phyloP scores from a whole-genome alignment of 2,888 invertebrate species.

The Chrysolina oricalcia region DNA sequence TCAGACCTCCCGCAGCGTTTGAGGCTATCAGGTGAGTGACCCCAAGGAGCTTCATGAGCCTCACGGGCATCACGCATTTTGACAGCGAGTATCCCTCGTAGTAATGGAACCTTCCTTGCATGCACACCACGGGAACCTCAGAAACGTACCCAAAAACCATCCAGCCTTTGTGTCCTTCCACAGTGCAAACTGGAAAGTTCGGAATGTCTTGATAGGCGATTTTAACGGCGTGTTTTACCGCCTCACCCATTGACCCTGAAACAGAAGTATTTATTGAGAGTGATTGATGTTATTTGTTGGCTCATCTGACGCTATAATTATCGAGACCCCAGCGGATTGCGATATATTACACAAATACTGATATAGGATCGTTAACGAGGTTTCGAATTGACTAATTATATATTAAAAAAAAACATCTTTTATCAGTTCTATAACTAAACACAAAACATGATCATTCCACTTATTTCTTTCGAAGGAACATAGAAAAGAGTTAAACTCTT shows the following conservation, averaged over 20 bases:
- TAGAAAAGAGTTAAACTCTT: no score
- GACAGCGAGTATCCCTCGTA: constrained; percentile 94
- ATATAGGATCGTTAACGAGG: not conserved
- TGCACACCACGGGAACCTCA: constrained; percentile 87
- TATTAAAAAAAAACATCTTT: not conserved
- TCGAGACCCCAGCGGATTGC: constrained; percentile 21
- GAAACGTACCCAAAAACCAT: constrained; percentile 88
- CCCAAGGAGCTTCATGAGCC: constrained; percentile 95
- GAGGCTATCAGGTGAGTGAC: constrained; percentile 84
- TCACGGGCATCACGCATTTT: constrained; percentile 95
- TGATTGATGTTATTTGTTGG: constrained; percentile 3
- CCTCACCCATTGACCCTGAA: constrained; percentile 48
- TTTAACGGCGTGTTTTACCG: constrained; percentile 40
- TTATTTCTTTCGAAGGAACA: not conserved
- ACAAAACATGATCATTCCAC: not conserved
- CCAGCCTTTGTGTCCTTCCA: constrained; percentile 89
- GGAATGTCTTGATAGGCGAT: constrained; percentile 86
- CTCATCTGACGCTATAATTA: not conserved
- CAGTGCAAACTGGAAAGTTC: constrained; percentile 91
- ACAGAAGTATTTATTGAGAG: not conserved
- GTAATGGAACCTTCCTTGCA: constrained; percentile 95
- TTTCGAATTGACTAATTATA: not conserved
- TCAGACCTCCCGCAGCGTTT: constrained; percentile 95
- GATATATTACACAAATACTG: constrained; percentile 21
- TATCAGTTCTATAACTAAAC: not conserved